phyloP scores from a whole-genome alignment of 2,113 vertebrate genomes.

The Oreamnos americanus region DNA sequence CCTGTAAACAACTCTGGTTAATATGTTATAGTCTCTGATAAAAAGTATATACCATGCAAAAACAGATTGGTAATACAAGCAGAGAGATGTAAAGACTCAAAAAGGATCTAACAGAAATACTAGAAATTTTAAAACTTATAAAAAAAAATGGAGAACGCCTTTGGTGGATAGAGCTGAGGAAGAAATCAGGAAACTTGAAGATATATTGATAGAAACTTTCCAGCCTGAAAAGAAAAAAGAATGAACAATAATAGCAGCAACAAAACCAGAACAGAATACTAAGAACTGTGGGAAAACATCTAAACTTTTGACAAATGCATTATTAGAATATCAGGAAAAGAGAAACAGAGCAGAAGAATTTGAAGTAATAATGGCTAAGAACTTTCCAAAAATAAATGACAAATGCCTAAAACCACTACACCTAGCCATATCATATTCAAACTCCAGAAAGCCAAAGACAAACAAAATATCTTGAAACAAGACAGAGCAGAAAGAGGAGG shows the following conservation, averaged over 20 bases:
- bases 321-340: background rate
- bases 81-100: background rate
- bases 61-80: background rate
- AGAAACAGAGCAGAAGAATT: background rate
- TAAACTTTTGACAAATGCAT: accelerated
- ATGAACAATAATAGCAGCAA: background rate
- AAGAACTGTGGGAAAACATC: background rate
- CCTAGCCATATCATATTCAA: background rate
- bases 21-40: background rate
- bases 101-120: background rate
- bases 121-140: background rate
- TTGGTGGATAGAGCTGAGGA: background rate
- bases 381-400: background rate
- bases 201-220: background rate
- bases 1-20: background rate
- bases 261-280: background rate
- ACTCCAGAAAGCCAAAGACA: background rate
- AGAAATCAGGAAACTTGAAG: background rate
- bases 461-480: background rate
- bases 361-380: background rate
- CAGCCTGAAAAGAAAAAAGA: background rate
- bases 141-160: background rate
- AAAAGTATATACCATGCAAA: background rate
- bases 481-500: background rate
- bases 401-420: background rate